Evolutionary conservation across 2,888 invertebrate species (phyloP).

Genomic region (Cheilosia impressa): DNA sequence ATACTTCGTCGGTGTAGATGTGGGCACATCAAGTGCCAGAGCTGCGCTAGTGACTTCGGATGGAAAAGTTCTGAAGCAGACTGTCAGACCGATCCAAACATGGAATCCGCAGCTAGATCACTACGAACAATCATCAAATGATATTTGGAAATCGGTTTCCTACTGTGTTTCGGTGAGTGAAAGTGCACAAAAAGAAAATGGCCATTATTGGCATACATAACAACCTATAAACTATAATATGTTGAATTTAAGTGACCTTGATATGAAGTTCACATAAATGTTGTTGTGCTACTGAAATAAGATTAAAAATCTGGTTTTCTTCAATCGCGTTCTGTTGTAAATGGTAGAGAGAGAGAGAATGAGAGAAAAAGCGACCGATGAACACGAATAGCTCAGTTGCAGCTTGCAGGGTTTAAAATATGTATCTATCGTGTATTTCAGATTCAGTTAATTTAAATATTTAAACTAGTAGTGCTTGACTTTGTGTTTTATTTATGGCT

Average conservation of each 20-base stretch:
- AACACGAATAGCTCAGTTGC: no score
- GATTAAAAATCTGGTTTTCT: constrained; percentile 33
- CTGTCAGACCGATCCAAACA: constrained; percentile 88
- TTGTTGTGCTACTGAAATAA: not conserved
- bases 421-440: no score
- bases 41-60: constrained; percentile 90
- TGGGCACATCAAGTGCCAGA: constrained; percentile 95
- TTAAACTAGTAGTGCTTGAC: not conserved
- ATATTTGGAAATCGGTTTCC: constrained; percentile 91
- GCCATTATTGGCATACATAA: not conserved
- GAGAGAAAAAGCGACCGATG: not conserved
- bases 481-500: not conserved
- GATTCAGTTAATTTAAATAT: no score
- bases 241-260: constrained; percentile 24
- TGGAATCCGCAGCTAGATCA: constrained; percentile 91
- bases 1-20: constrained; percentile 94
- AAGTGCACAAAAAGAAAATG: not conserved
- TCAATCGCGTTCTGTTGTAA: not conserved
- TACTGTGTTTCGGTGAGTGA: constrained; percentile 89
- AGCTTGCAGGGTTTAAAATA: no score
- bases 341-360: not conserved
- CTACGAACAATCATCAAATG: constrained; percentile 95
- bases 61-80: constrained; percentile 88
- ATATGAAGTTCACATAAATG: not conserved
- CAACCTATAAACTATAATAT: not conserved